A percentile compares a stretch with the other conserved stretches of the same genome.
Conservation (phyloP, 2,797 vertebrate species). For the Gymnopithys bicolor region DNA sequence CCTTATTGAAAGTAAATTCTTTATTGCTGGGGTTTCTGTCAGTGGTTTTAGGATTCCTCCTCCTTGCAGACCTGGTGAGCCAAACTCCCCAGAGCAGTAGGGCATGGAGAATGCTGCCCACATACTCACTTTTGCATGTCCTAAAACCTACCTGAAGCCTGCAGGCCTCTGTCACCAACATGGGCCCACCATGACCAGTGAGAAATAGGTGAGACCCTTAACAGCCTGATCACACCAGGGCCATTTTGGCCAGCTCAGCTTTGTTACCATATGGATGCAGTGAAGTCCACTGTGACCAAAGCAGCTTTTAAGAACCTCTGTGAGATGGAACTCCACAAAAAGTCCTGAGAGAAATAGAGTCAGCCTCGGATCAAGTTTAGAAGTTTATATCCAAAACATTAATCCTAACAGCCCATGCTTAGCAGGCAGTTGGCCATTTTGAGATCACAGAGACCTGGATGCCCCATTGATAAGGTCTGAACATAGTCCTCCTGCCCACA, state of each 20-base stretch:
- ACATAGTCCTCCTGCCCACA: neutral
- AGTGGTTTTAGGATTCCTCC: neutral
- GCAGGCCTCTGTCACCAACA: fast-evolving
- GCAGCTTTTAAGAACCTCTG: neutral
- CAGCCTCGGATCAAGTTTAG: neutral
- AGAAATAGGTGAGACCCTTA: neutral
- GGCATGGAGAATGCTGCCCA: neutral
- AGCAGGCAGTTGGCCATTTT: neutral
- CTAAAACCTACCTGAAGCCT: neutral
- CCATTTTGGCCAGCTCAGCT: neutral
- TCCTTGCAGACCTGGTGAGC: neutral
- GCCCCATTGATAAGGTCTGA: neutral
- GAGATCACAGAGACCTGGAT: neutral
- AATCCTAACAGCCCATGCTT: neutral
- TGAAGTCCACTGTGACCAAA: neutral
- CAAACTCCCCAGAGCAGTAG: neutral
- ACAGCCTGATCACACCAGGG: neutral
- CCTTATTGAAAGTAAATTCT: neutral
- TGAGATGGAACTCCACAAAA: neutral
- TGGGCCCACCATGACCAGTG: neutral
- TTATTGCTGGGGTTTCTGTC: neutral
- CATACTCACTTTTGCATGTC: neutral
- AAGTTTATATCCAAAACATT: neutral
- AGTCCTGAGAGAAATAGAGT: neutral
- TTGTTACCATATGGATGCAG: neutral